Evolutionary conservation across 35 echinoderm and acorn worm species (phyloP).

Genomic region (Apostichopus parvimensis): DNA sequence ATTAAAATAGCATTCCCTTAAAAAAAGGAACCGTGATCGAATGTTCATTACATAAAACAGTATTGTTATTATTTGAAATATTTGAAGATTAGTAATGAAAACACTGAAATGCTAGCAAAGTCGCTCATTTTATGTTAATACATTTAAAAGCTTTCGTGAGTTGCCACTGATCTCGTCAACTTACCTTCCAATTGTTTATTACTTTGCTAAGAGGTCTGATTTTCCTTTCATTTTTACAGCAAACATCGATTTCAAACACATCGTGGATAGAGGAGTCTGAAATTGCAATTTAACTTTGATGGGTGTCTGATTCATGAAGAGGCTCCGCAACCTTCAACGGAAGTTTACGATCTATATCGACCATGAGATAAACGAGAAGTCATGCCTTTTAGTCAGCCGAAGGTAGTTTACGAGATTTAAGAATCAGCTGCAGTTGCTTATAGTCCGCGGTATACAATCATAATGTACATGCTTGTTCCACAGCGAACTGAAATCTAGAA

Average conservation of each 20-base stretch:
- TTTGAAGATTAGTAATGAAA: too few relatives aligned
- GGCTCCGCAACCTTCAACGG: not conserved
- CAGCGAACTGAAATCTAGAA: too few relatives aligned
- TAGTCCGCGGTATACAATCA: not conserved
- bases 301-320: conserved; percentile 12
- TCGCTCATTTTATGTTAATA: not conserved
- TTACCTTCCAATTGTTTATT: conserved; percentile 11
- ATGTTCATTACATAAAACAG: too few relatives aligned
- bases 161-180: not conserved
- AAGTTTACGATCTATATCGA: conserved; percentile 1
- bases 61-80: too few relatives aligned
- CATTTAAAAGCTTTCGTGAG: not conserved
- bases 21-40: too few relatives aligned
- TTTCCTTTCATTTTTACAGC: conserved; percentile 1
- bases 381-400: not conserved
- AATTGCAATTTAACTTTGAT: conserved; percentile 23
- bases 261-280: not conserved
- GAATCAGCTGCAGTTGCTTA: not conserved
- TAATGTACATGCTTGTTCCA: too few relatives aligned
- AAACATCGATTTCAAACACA: conserved; percentile 18
- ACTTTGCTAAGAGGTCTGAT: conserved; percentile 12
- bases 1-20: too few relatives aligned
- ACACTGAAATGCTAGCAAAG: not conserved
- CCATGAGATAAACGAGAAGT: conserved; percentile 8
- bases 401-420: not conserved